Evolutionary conservation across 2,113 vertebrate species (phyloP).

Genomic region (Regulus satrapa): DNA sequence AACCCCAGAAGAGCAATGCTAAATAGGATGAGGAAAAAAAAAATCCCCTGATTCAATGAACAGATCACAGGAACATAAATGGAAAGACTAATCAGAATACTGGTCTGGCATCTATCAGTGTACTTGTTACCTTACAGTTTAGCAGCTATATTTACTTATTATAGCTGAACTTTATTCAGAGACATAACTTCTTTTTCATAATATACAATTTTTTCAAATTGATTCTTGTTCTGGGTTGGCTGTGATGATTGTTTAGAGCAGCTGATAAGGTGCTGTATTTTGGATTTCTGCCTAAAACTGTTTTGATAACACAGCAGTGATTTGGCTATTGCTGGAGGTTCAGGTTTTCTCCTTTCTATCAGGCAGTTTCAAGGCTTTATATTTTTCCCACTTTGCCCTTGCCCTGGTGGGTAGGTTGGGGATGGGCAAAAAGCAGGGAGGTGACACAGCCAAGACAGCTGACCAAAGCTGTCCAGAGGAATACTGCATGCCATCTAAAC

Average conservation of each 20-base stretch:
- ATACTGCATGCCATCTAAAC: neutral
- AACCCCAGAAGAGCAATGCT: neutral
- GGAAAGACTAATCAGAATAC: neutral
- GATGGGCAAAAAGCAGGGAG: neutral
- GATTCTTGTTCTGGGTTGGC: neutral
- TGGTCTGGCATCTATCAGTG: neutral
- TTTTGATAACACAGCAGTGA: neutral
- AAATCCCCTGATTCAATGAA: neutral
- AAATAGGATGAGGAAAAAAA: neutral
- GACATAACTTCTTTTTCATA: neutral
- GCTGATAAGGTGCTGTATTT: rapidly evolving
- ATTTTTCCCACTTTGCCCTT: neutral
- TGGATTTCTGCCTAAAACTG: neutral
- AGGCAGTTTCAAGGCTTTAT: neutral
- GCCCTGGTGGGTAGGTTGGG: neutral
- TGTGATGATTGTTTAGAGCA: neutral
- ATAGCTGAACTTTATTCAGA: neutral
- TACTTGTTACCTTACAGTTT: neutral
- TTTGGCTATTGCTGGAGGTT: neutral
- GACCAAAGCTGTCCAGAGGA: neutral
- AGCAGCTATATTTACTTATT: neutral
- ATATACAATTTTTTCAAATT: neutral
- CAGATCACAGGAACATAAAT: neutral
- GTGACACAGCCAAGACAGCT: neutral
- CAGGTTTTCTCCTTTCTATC: neutral